These are phyloP conservation scores for Thymelicus acteon DNA, from an alignment of 2,888 invertebrate genomes.

Conservation along the genomic window DNA sequence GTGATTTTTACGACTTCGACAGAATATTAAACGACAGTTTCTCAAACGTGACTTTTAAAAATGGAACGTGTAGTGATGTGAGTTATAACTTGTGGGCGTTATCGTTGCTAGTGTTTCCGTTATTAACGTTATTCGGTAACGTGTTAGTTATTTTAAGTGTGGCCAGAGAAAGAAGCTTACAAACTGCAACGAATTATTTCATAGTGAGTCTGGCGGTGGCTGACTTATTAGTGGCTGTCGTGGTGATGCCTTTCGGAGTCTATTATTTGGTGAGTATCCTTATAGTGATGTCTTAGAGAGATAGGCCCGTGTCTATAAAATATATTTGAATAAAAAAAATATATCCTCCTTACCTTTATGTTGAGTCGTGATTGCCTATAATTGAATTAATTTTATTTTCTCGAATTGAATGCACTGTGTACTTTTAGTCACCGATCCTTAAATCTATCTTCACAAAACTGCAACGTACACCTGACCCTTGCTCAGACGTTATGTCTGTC, in stretches of 20 bases:
- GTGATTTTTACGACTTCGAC: constrained; percentile 52
- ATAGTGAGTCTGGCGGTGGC: constrained; percentile 98
- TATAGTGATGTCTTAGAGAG: too few relatives aligned
- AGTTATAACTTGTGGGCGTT: constrained; percentile 94
- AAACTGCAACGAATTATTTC: constrained; percentile 99
- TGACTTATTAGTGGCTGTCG: constrained; percentile 97
- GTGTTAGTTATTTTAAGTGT: constrained; percentile 98
- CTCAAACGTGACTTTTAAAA: constrained; percentile 65
- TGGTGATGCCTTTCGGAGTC: constrained; percentile 99
- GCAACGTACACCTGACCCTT: too few relatives aligned
- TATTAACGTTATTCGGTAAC: constrained; percentile 98
- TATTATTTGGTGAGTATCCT: constrained; percentile 96
- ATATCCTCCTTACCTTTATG: too few relatives aligned
- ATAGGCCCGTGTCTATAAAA: too few relatives aligned
- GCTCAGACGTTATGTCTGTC: too few relatives aligned
- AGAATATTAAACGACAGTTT: constrained; percentile 54
- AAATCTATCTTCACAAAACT: too few relatives aligned
- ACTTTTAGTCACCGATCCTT: too few relatives aligned
- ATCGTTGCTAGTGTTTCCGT: constrained; percentile 94
- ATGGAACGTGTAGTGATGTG: constrained; percentile 70
- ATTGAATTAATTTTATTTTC: too few relatives aligned
- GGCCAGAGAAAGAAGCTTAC: constrained; percentile 93
- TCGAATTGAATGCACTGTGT: too few relatives aligned
- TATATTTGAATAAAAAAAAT: too few relatives aligned
- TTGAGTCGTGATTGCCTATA: too few relatives aligned